Conservation (phyloP, 2,888 invertebrate genomes). For the Nycteola revayana region DNA sequence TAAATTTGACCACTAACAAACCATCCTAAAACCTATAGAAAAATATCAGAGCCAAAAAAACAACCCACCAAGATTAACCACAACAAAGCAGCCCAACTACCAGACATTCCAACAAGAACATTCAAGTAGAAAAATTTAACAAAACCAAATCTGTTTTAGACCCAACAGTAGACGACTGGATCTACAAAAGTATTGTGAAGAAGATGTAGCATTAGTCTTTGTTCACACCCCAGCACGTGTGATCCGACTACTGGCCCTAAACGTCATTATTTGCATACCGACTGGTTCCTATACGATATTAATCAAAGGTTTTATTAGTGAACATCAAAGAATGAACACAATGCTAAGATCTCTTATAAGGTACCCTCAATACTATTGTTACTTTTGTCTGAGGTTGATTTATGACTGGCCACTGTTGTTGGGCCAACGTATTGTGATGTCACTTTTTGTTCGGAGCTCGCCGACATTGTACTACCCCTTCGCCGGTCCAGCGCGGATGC, state of each 20-base stretch:
- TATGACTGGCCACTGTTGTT: conserved; percentile 81
- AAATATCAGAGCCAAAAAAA: conserved; percentile 6
- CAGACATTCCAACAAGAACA: conserved; percentile 18
- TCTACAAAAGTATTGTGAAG: conserved; percentile 64
- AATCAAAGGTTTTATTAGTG: conserved; percentile 83
- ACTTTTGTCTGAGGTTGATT: conserved; percentile 81
- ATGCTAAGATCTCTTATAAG: conserved; percentile 82
- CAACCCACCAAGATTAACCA: conserved; percentile 12
- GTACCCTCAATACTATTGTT: conserved; percentile 82
- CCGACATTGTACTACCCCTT: conserved; percentile 80
- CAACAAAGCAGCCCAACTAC: conserved; percentile 12
- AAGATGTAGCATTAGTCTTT: conserved; percentile 73
- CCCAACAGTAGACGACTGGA: conserved; percentile 25
- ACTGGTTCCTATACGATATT: conserved; percentile 81
- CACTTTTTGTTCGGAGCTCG: conserved; percentile 78
- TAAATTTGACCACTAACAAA: too few relatives aligned
- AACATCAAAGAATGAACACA: conserved; percentile 81
- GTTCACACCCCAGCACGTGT: conserved; percentile 73
- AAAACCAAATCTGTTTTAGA: conserved; percentile 34
- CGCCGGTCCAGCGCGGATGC: conserved; percentile 67
- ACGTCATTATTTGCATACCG: conserved; percentile 78
- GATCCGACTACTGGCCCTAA: conserved; percentile 68
- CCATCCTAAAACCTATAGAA: too few relatives aligned
- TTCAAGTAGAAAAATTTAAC: conserved; percentile 22
- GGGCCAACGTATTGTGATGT: conserved; percentile 78